Conservation (phyloP, 2,797 vertebrate genomes). For the Phaenicophaeus curvirostris region DNA sequence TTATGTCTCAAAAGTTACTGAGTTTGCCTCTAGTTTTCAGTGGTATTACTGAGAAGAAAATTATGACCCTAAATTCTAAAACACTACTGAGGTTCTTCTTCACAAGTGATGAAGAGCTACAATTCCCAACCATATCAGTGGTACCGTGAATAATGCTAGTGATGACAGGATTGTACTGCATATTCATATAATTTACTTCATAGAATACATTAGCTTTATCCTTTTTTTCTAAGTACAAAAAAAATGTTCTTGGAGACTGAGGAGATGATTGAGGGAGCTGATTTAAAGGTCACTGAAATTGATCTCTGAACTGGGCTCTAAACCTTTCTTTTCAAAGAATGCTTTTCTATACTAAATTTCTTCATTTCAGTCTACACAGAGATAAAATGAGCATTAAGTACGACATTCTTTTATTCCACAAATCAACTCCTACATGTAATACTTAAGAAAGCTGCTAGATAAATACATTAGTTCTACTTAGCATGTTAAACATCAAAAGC, state of each 20-base stretch:
- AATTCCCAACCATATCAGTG: background rate
- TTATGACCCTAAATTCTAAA: background rate
- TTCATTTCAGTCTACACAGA: background rate
- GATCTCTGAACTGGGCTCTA: background rate
- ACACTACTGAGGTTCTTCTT: background rate
- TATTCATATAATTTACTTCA: slow-evolving; percentile 33
- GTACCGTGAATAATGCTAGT: background rate
- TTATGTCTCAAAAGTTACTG: background rate
- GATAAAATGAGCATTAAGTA: background rate
- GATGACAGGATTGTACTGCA: background rate
- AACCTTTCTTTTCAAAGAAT: background rate
- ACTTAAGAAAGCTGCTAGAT: slow-evolving; percentile 10
- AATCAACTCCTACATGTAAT: background rate
- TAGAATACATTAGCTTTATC: background rate
- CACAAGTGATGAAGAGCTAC: background rate
- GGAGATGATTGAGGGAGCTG: background rate
- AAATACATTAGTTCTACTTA: slow-evolving; percentile 8
- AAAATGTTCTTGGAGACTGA: background rate
- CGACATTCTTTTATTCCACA: background rate
- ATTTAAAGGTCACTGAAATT: background rate
- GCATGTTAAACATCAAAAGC: slow-evolving; percentile 28
- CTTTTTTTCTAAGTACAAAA: slow-evolving; percentile 13
- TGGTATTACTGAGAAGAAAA: background rate
- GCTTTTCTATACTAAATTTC: background rate
- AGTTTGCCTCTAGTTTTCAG: background rate